Percentiles rank a stretch among this genome's conserved stretches.
phyloP scores from a whole-genome alignment of 2,888 invertebrate species.

The Beris morrisii region DNA sequence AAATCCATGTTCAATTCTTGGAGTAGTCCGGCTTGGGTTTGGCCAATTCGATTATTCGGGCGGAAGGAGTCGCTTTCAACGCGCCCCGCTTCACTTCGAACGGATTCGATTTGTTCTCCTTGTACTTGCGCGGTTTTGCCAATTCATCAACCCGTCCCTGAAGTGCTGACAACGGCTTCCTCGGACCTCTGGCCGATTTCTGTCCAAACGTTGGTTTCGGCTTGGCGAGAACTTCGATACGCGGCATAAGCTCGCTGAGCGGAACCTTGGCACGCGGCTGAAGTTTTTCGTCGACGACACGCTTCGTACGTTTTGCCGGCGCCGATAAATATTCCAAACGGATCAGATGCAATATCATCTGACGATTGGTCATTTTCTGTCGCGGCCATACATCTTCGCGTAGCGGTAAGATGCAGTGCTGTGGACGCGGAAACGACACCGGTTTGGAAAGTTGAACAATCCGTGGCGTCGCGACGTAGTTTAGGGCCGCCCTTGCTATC shows the following conservation, averaged over 20 bases:
- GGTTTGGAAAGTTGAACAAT: conserved; percentile 14
- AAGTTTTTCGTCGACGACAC: background rate
- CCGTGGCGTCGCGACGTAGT: conserved; percentile 6
- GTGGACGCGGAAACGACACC: background rate
- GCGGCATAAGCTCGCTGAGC: background rate
- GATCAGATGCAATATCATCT: conserved; percentile 10
- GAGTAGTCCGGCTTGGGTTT: conserved; percentile 13
- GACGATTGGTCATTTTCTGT: conserved; percentile 12
- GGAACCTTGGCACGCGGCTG: background rate
- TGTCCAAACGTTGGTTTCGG: background rate
- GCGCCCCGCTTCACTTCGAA: conserved; percentile 10
- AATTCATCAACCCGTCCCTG: background rate
- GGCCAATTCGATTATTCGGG: conserved; percentile 11
- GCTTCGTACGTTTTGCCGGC: background rate
- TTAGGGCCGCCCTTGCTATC: conserved; percentile 10
- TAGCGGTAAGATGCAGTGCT: background rate
- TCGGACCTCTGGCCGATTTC: no score
- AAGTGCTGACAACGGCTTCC: conserved; percentile 3
- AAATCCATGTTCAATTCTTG: background rate
- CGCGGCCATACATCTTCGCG: background rate
- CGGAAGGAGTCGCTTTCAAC: background rate
- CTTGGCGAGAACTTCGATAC: conserved; percentile 5
- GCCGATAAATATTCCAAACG: conserved; percentile 17
- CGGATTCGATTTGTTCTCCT: conserved; percentile 5
- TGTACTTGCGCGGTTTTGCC: conserved; percentile 1